Conservation (phyloP, 2,888 invertebrate genomes). For the Drosophila heteroneura region DNA sequence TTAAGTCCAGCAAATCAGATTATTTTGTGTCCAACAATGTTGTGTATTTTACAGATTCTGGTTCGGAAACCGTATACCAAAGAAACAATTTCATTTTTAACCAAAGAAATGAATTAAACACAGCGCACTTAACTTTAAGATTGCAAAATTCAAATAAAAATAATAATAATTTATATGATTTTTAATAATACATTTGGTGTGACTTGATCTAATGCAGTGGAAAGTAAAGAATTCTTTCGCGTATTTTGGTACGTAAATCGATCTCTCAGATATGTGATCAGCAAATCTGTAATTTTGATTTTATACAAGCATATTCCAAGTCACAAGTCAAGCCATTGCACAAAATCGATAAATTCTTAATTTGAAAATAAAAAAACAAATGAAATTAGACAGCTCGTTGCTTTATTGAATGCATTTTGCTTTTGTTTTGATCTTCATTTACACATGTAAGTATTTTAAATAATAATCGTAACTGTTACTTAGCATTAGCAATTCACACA, state of each 20-base stretch:
- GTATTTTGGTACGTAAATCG: not conserved
- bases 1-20: not conserved
- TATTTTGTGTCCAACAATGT: not conserved
- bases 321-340: not conserved
- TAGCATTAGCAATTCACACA: conserved; percentile 26
- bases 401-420: conserved; percentile 59
- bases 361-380: not conserved
- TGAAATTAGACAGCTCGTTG: conserved; percentile 29
- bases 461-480: conserved; percentile 37
- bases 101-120: not conserved
- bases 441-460: conserved; percentile 48
- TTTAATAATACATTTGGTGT: not conserved
- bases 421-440: conserved; percentile 41
- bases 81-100: not conserved
- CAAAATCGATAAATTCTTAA: not conserved
- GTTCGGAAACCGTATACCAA: not conserved
- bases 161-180: not conserved
- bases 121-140: not conserved
- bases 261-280: not conserved
- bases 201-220: not conserved
- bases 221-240: not conserved
- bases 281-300: not conserved
- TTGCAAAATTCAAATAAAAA: not conserved
- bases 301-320: not conserved
- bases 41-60: not conserved